Evolutionary conservation across 2,113 vertebrate species (phyloP), one percentile per base, ranked within the genome.

Genomic region (Scortum barcoo): DNA sequence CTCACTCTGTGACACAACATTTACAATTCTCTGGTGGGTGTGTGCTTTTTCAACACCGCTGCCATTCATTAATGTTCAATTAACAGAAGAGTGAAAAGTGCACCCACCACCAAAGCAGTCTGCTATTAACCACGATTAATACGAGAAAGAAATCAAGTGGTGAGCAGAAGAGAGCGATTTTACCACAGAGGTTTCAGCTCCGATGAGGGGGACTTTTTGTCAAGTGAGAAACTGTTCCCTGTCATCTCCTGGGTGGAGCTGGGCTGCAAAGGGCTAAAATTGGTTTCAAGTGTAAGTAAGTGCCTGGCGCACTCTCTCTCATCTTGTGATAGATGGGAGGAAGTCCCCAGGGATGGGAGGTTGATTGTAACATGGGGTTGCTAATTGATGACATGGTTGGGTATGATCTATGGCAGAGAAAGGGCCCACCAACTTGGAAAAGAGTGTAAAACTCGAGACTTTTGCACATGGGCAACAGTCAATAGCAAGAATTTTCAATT

Each of bases 281-380:
- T 94, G 91, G 87, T 93, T 93, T 93, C 93, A 93, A 93, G 88
- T 90, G 91, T 94, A 91, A 93, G 91, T 92, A 84, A 94, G 93
- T 88, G 93, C 85, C 86, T 82, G 70, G 68, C 72, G 87, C 36
- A 12, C 88, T 44, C 72, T 83, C 77, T 89, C 92, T 89, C 89
- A 92, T 92, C 89, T 75, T 53, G 88, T 90, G 91, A 90, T 92
- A 88, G 89, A 92, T 89, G 80, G 78, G 77, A 81, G 81, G 83
- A 87, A 69, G 80, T 91, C 91, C 88, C 85, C 36, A 5, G 84
- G 80, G 90, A 89, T 44, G 78, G 40, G 80, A 84, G 77, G 83
- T 78, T 92, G 92, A 94, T 94, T 93, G 93, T 92, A 90, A 91
- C 89, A 81, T 61, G 30, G 81, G 30, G 75, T 19, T 87, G 88